Base-by-base conservation (phyloP, 2,113 vertebrate species). In the Boleophthalmus pectinirostris region DNA sequence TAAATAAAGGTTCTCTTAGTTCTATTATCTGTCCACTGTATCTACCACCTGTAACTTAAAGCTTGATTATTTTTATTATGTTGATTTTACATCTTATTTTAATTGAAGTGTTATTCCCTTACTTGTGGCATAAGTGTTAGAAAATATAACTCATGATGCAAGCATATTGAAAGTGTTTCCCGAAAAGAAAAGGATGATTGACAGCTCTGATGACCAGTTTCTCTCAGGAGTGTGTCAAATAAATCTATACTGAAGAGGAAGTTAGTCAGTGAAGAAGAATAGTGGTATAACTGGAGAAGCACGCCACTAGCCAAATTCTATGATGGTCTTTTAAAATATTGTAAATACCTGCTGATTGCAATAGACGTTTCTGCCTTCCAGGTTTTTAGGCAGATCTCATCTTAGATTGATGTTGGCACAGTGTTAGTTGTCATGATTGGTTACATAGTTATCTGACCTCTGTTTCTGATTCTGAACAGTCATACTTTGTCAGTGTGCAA, bases 141-240 rank as follows among this genome's bases (percentile, higher is more conserved):
- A 38, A 64, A 60, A 64, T n/a, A 38, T 38, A 64, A 7, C n/a
- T 18, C 61, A 64, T 64, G 61, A 64, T 64, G 61, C 33, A 64
- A 64, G 61, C 38, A 38, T 64, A 64, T 64, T 16, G 61, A 64
- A 38, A 64, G 61, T 38, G 29, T 64, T 63, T 64, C 61, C 33
- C 33, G 58, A 61, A 35, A 38, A 61, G 58, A 61, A 33, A 35
- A 25, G 5, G 29, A 12, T 38, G 33, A 38, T 64, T 38, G 61
- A 64, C 61, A 64, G 29, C 61, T 64, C 61, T 64, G 29, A 64
- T 64, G 33, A 38, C 33, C 29, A 20, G 29, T 38, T 35, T 9
- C 61, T 64, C 33, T 64, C 61, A 64, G 33, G 18, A 38, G 18
- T 64, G 18, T 61, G 58, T 64, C 29, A 64, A 35, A 64, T 33